Evolutionary conservation across 2,888 invertebrate genomes (phyloP), one percentile per base, ranked within the genome.

Genomic region (Macroteleia sp.): DNA sequence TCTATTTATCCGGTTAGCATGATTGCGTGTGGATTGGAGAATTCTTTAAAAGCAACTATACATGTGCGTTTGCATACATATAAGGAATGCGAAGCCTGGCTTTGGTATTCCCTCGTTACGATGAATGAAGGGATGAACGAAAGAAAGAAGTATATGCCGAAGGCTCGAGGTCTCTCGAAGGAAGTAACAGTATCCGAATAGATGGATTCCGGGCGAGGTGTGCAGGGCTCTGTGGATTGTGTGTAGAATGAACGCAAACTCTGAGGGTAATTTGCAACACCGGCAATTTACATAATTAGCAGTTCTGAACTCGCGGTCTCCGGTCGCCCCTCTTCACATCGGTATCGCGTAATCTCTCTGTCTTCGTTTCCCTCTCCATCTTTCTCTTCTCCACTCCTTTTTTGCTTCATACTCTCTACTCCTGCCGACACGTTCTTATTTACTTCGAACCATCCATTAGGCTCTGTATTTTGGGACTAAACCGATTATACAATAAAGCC

Each of bases 221-320:
- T 88, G 81, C 78, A 70, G 75, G 77, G 74, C 86, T 83, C 83
- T 85, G 89, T 85, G 87, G 89, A 91, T 90, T 90, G 90, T 91
- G 91, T 89, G 89, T 87, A 90, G 90, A 91, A 90, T 91, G 90
- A 89, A 89, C 86, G 88, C 91, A 90, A 91, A 91, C 91, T 90
- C 89, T 86, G 88, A 89, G 91, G 91, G 91, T 91, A 91, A 91
- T 91, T 91, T 91, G 91, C 91, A 91, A 91, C 90, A 91, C 90
- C 87, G 88, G 87, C 90, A 91, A 91, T 91, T 91, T 91, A 90
- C 91, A 91, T 91, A 91, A 91, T 91, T 91, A 91, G 91, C 90
- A 90, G 91, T 90, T 90, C 89, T 88, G 87, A 88, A 88, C 90
- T 86, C 83, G 86, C 83, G 86, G 85, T 84, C 87, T 81, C 80